Base-by-base conservation (phyloP, 2,888 invertebrate genomes). In the Thysanoteuthis rhombus region DNA sequence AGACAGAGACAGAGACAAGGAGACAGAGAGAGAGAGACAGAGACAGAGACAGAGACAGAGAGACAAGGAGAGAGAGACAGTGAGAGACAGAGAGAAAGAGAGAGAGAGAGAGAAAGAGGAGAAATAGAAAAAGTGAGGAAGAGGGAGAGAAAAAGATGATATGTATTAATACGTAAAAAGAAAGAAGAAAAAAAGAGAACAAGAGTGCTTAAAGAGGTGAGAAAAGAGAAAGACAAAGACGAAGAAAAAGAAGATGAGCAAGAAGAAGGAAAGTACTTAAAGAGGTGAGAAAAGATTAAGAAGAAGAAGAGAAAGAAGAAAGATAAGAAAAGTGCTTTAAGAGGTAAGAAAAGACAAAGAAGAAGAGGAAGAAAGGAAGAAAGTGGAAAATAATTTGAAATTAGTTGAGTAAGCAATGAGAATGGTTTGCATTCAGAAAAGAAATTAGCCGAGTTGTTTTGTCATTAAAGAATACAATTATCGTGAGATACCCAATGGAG, bases 381-480 rank as follows among this genome's bases (percentile, higher is more conserved):
- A 32, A 5, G 2, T 8, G n/a, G 10, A 36, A 75, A n/a, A 12
- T n/a, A n/a, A n/a, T 32, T 36, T 10, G 19, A 75, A 75, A 75
- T 75, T 75, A n/a, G 75, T 75, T 75, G 75, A 75, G n/a, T 75
- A n/a, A 75, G n/a, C 75, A 75, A 19, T 36, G n/a, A 36, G 16
- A 75, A 75, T n/a, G 36, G 75, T 16, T 75, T 36, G 75, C 75
- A 75, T 75, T 75, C n/a, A 75, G n/a, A 75, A 75, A 75, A 75
- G 75, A 75, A 75, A 75, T 75, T 75, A 75, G 75, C n/a, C 75
- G 75, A 75, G 75, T 75, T 75, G n/a, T 75, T 75, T 75, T 75
- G 75, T 75, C 75, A 75, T 75, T 75, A 75, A 75, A 75, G 12
- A n/a, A 75, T 16, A 4, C n/a, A 75, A 75, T 75, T 75, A 75